phyloP scores from a whole-genome alignment of 2,888 invertebrate species.

The Chromoteleia sp. region DNA sequence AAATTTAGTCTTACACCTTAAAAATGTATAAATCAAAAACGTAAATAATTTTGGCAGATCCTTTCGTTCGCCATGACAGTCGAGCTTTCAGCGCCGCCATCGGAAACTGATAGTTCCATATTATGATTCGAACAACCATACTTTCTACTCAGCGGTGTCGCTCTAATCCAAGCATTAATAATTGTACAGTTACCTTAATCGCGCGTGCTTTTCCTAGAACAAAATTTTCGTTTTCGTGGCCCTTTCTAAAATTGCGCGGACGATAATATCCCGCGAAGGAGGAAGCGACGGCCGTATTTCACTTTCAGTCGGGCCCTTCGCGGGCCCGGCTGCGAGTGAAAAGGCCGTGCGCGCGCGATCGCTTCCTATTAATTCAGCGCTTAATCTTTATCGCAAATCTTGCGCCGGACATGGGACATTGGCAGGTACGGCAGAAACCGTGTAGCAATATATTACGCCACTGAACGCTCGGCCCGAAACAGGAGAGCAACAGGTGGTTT shows the following conservation, averaged over 20 bases:
- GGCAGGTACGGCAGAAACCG: conserved; percentile 73
- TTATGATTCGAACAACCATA: too few species aligned
- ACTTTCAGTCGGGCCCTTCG: conserved; percentile 19
- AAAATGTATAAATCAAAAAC: too few species aligned
- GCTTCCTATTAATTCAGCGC: conserved; percentile 76
- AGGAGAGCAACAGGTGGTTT: conserved; percentile 69
- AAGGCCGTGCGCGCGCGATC: conserved; percentile 36
- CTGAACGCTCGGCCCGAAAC: conserved; percentile 56
- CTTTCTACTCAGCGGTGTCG: too few species aligned
- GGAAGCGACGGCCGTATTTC: conserved; percentile 62
- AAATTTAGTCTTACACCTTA: too few species aligned
- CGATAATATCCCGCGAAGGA: conserved; percentile 39
- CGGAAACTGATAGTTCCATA: too few species aligned
- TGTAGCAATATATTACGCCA: conserved; percentile 62
- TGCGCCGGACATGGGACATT: conserved; percentile 75
- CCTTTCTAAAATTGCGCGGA: conserved; percentile 36
- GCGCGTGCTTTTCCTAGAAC: too few species aligned
- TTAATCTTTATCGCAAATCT: conserved; percentile 77
- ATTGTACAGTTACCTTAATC: too few species aligned
- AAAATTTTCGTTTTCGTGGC: conserved; percentile 1
- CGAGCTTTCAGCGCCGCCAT: too few species aligned
- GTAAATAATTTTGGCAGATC: too few species aligned
- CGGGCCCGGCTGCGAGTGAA: conserved; percentile 25
- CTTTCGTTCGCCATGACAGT: too few species aligned
- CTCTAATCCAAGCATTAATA: too few species aligned